A percentile compares a stretch with the other conserved stretches of the same genome.
Evolutionary conservation across 2,888 invertebrate species (phyloP).

Genomic region (Leptodirus hochenwartii): DNA sequence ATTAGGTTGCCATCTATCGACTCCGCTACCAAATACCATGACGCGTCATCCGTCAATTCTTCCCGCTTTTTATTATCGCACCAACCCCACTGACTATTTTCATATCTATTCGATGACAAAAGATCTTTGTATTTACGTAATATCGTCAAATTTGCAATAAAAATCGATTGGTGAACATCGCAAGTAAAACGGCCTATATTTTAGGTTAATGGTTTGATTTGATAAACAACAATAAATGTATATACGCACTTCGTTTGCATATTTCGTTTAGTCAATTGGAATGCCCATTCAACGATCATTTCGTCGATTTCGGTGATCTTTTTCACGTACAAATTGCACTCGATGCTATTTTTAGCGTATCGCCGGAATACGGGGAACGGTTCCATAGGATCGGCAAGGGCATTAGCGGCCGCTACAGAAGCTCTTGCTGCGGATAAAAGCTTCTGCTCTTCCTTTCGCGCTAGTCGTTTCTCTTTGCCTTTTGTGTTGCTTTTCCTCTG

Average conservation of each 20-base stretch:
- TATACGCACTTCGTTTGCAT: no score
- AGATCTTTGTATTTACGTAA: slow-evolving; percentile 7
- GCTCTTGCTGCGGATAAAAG: slow-evolving; percentile 39
- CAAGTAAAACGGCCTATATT: no score
- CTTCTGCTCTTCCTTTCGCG: slow-evolving; percentile 39
- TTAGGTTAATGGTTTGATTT: no score
- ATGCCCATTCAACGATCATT: slow-evolving; percentile 45
- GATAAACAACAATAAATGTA: no score
- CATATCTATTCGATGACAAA: slow-evolving; percentile 27
- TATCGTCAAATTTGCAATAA: no score
- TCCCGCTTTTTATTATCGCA: slow-evolving; percentile 50
- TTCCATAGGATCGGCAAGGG: slow-evolving; percentile 35
- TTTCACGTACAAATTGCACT: slow-evolving; percentile 39
- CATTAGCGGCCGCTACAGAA: slow-evolving; percentile 41
- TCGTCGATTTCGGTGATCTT: slow-evolving; percentile 37
- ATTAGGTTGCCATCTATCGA: slow-evolving; percentile 31
- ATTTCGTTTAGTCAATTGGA: slow-evolving; percentile 57
- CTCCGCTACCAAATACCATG: slow-evolving; percentile 54
- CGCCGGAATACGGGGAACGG: slow-evolving; percentile 40
- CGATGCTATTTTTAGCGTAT: slow-evolving; percentile 39
- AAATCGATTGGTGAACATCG: no score
- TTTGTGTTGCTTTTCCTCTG: slow-evolving; percentile 37
- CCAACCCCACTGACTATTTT: slow-evolving; percentile 70
- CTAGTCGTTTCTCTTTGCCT: slow-evolving; percentile 41
- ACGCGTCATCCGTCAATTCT: slow-evolving; percentile 53